These are phyloP conservation scores for Thaumatotibia leucotreta DNA, from an alignment of 1,140 invertebrate genomes.

Conservation along the genomic window DNA sequence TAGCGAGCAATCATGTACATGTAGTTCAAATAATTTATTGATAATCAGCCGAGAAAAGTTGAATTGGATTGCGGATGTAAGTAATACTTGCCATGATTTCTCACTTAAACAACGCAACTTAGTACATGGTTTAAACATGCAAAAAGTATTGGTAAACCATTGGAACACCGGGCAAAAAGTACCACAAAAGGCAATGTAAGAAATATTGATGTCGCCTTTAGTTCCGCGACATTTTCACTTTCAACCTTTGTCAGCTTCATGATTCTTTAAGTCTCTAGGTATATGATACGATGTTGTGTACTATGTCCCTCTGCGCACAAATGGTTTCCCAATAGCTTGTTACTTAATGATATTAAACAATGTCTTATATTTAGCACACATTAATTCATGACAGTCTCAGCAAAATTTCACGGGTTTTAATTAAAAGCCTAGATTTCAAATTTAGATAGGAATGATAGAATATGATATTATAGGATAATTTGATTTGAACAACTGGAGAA, in stretches of 20 bases:
- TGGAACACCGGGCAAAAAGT: background rate
- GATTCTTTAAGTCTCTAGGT: background rate
- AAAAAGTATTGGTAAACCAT: background rate
- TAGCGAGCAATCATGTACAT: too few species aligned
- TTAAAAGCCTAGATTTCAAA: background rate
- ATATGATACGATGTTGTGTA: background rate
- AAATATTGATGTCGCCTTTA: background rate
- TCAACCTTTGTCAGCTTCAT: background rate
- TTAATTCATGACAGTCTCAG: too few species aligned
- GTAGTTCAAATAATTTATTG: too few species aligned
- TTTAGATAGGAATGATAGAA: background rate
- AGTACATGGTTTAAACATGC: background rate
- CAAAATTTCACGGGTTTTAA: background rate
- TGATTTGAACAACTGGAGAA: background rate
- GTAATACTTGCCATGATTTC: too few species aligned
- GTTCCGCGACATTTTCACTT: constrained; percentile 8
- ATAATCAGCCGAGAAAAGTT: too few species aligned
- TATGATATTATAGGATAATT: too few species aligned
- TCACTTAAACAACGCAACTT: too few species aligned
- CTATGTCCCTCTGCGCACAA: background rate
- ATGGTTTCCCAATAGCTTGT: background rate
- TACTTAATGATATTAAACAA: background rate
- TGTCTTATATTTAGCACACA: background rate
- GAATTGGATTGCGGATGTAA: too few species aligned
- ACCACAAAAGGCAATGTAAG: background rate